Evolutionary conservation across 2,888 invertebrate genomes (phyloP).

Genomic region (Actias luna): DNA sequence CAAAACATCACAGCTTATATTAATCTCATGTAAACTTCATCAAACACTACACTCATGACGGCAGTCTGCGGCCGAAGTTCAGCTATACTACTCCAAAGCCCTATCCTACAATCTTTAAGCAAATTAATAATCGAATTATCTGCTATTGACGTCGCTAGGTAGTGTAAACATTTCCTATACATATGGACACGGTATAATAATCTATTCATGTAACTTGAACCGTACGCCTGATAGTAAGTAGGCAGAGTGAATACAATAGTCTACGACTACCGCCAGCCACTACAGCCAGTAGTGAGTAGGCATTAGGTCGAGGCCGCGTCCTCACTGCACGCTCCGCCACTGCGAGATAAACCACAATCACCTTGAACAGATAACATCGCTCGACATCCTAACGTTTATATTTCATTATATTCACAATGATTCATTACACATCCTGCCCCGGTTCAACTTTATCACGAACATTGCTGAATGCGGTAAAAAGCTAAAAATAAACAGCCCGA

Average conservation of each 20-base stretch:
- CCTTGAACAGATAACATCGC: constrained; percentile 1
- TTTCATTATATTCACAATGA: neutral
- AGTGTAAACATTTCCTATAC: too few relatives aligned
- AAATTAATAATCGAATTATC: too few relatives aligned
- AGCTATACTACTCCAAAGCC: too few relatives aligned
- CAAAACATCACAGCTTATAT: too few relatives aligned
- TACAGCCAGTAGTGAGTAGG: neutral
- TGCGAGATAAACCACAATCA: neutral
- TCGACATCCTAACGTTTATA: neutral
- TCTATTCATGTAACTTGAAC: neutral
- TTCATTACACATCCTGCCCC: neutral
- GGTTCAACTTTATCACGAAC: neutral
- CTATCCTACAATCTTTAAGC: too few relatives aligned
- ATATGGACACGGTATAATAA: too few relatives aligned
- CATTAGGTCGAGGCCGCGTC: neutral
- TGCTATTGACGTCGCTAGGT: too few relatives aligned
- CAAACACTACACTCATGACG: too few relatives aligned
- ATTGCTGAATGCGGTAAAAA: neutral
- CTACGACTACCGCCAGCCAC: neutral
- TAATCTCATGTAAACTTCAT: too few relatives aligned
- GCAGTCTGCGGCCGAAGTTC: too few relatives aligned
- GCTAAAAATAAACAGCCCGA: neutral
- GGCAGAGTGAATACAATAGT: neutral
- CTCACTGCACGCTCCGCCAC: neutral
- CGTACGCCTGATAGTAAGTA: too few relatives aligned